phyloP scores from a whole-genome alignment of 2,797 vertebrate genomes.

The Pangasius sanitwongsei region DNA sequence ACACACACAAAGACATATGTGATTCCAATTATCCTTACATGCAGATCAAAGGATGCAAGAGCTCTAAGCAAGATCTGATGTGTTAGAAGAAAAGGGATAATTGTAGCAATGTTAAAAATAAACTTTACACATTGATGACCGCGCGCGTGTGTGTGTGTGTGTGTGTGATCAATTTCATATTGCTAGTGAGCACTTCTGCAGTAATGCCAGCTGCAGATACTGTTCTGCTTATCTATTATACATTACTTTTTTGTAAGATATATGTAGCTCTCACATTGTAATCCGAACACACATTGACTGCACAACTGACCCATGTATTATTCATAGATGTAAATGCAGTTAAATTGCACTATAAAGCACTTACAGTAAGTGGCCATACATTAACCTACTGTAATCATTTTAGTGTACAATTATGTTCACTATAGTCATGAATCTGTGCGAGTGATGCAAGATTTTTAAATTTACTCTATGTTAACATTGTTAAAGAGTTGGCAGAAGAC shows the following conservation, averaged over 20 bases:
- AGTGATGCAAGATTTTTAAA: neutral
- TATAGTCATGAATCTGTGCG: neutral
- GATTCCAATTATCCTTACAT: constrained; percentile 9
- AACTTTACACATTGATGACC: neutral
- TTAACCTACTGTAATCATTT: constrained; percentile 29
- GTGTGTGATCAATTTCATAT: constrained; percentile 31
- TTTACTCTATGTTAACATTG: neutral
- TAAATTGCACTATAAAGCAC: constrained; percentile 48
- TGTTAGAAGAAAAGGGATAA: neutral
- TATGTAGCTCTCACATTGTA: constrained; percentile 46
- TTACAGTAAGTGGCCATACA: constrained; percentile 36
- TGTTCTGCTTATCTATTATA: constrained; percentile 50
- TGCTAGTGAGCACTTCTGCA: constrained; percentile 2
- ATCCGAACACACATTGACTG: constrained; percentile 49
- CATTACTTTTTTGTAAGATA: constrained; percentile 34
- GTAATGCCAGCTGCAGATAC: constrained; percentile 27
- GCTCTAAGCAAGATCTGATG: neutral
- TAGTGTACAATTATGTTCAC: neutral
- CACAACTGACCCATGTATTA: constrained; percentile 50
- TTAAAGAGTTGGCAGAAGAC: neutral
- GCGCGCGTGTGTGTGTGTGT: neutral
- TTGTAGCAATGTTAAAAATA: neutral
- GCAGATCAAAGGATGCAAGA: neutral
- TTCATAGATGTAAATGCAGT: constrained; percentile 56
- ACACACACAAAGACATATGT: neutral